Base-by-base conservation (phyloP, 1,140 invertebrate species). In the Drosophila albomicans region DNA sequence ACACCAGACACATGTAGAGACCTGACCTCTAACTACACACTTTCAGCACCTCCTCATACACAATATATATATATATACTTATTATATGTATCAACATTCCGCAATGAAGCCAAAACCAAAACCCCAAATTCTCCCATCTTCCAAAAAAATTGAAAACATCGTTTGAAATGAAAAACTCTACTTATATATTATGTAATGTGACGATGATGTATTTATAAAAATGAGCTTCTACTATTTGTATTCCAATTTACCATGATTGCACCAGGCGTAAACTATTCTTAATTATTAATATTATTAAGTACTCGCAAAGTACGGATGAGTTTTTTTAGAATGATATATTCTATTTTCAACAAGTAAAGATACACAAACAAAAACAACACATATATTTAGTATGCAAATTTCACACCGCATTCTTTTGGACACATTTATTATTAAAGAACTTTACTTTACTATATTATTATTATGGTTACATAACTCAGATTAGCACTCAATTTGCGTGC, bases 1-100 rank as follows among this genome's bases (percentile, higher is more conserved):
- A 98, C 93, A 98, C 97, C 74, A 94, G 98, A 93, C 98, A 99
- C 93, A 98, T 99, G 97, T 98, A 96, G 95, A 94, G 95, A 94
- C 43, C 52, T n/a, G 30, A 25, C 54, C 20, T 25, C 20, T 4
- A 3, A 25, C 0, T 25, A 25, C 20, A 41, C 7, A 48, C 32
- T 54, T 35, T 6, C 28, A 16, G 7, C 41, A 56, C 43, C 35
- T 51, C 15, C 46, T 46, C 32, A 45, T 41, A 51, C 56, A 62
- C 57, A 57, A 77, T 52, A 82, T 51, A 25, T 20, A 20, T 25
- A 25, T 25, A 4, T 25, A 25, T 25, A 25, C 20, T 25, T 25
- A 25, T 25, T 25, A 25, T 25, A 25, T 25, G 20, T 10, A 10
- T 10, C 35, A 10, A 82, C 76, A 86, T 82, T 86, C 79, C 84